phyloP scores from a whole-genome alignment of 2,113 vertebrate species.

The Silurus glanis region DNA sequence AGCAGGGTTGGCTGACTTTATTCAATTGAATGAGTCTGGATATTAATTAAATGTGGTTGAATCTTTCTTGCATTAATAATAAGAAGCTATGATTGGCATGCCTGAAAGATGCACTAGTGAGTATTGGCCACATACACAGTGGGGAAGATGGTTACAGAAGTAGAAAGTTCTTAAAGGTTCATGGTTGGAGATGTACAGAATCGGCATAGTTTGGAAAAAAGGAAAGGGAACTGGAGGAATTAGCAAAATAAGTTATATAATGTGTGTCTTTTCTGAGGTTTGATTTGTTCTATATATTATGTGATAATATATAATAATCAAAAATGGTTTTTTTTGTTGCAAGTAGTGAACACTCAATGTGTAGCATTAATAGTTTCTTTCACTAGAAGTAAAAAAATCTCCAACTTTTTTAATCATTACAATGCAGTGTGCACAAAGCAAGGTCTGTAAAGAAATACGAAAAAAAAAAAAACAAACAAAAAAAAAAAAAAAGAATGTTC shows the following conservation, averaged over 20 bases:
- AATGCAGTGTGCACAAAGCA: too few relatives aligned
- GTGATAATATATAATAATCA: neutral
- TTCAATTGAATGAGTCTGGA: constrained; percentile 1
- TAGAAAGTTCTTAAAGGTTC: neutral
- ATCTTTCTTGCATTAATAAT: neutral
- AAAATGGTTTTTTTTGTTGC: too few relatives aligned
- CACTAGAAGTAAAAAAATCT: too few relatives aligned
- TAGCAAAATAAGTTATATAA: neutral
- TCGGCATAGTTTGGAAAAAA: neutral
- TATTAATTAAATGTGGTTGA: constrained; percentile 1
- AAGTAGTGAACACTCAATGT: neutral
- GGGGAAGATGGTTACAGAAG: neutral
- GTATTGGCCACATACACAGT: neutral
- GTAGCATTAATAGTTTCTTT: too few relatives aligned
- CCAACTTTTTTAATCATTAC: too few relatives aligned
- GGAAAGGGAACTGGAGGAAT: neutral
- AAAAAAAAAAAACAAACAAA: too few relatives aligned
- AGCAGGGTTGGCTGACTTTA: neutral
- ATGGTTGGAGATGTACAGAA: neutral
- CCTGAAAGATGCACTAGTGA: neutral
- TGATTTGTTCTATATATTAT: neutral
- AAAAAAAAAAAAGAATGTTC: too few relatives aligned
- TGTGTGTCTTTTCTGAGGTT: neutral
- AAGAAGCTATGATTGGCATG: neutral
- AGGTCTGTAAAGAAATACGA: too few relatives aligned